Evolutionary conservation across 1,140 invertebrate genomes (phyloP).

Genomic region (Holcopasites calliopsidis): DNA sequence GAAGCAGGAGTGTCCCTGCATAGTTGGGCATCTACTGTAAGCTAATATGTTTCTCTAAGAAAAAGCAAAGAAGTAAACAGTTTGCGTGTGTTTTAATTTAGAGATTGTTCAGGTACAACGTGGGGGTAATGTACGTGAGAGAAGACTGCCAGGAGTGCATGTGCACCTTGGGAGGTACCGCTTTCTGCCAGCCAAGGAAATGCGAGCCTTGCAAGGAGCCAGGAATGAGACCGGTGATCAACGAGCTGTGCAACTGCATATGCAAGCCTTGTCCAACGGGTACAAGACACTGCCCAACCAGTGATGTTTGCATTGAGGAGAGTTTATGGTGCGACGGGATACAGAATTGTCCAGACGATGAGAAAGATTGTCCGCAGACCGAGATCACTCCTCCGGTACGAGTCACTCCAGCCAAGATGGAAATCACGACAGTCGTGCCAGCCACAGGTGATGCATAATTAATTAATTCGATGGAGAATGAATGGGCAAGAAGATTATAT

Average conservation of each 20-base stretch:
- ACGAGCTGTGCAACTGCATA: slow-evolving; percentile 84
- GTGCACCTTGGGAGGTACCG: slow-evolving; percentile 86
- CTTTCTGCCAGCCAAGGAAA: slow-evolving; percentile 84
- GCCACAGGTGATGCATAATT: slow-evolving; percentile 19
- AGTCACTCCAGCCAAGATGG: neutral
- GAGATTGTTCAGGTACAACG: slow-evolving; percentile 81
- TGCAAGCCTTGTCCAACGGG: slow-evolving; percentile 86
- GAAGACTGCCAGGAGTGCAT: slow-evolving; percentile 88
- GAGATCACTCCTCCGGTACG: neutral
- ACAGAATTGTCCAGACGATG: slow-evolving; percentile 91
- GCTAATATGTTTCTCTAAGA: slow-evolving; percentile 50
- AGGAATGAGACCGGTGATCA: slow-evolving; percentile 78
- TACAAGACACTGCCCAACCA: slow-evolving; percentile 86
- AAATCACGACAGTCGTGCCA: neutral
- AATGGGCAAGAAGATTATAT: too few species aligned
- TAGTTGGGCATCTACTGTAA: slow-evolving; percentile 84
- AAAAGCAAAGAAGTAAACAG: neutral
- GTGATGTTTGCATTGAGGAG: slow-evolving; percentile 86
- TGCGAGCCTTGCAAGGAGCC: slow-evolving; percentile 84
- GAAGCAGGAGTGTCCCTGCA: slow-evolving; percentile 87
- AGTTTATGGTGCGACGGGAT: slow-evolving; percentile 90
- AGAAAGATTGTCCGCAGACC: slow-evolving; percentile 82
- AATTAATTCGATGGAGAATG: neutral
- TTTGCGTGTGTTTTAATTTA: neutral
- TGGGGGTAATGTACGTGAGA: slow-evolving; percentile 85